A percentile compares a stretch with the other conserved stretches of the same genome.
Evolutionary conservation across 2,888 invertebrate genomes (phyloP).

Genomic region (Tetragnatha montana): DNA sequence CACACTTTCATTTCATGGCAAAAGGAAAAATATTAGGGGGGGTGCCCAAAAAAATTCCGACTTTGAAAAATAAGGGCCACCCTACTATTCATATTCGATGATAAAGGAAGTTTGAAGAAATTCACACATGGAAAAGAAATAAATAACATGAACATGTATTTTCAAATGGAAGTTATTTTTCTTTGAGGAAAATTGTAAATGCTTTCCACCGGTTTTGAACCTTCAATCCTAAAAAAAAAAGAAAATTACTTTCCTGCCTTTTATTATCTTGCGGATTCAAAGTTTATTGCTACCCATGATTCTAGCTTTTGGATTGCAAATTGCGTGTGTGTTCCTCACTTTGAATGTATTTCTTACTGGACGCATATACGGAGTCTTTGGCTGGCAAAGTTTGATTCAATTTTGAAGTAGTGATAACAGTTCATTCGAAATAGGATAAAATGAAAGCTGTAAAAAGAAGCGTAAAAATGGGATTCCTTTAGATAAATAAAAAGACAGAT

Average conservation of each 20-base stretch:
- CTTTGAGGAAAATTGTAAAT: slow-evolving; percentile 1
- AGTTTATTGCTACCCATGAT: slow-evolving; percentile 10
- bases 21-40: too few relatives aligned
- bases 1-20: too few relatives aligned
- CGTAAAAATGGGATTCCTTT: not conserved
- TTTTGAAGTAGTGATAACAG: not conserved
- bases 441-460: not conserved
- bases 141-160: slow-evolving; percentile 17
- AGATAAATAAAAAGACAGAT: not conserved
- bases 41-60: too few relatives aligned
- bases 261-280: slow-evolving; percentile 22
- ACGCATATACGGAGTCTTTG: not conserved
- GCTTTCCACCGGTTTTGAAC: not conserved
- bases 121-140: not conserved
- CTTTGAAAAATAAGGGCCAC: too few relatives aligned
- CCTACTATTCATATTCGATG: not conserved
- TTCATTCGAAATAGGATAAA: not conserved
- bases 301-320: not conserved
- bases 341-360: not conserved
- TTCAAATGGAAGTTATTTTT: not conserved
- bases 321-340: not conserved
- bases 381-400: not conserved
- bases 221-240: not conserved
- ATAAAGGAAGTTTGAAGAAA: not conserved
- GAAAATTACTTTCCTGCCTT: slow-evolving; percentile 19